Percentiles rank a stretch among this genome's conserved stretches.
phyloP scores from a whole-genome alignment of 2,113 vertebrate species.

The Planiliza haematocheilus region DNA sequence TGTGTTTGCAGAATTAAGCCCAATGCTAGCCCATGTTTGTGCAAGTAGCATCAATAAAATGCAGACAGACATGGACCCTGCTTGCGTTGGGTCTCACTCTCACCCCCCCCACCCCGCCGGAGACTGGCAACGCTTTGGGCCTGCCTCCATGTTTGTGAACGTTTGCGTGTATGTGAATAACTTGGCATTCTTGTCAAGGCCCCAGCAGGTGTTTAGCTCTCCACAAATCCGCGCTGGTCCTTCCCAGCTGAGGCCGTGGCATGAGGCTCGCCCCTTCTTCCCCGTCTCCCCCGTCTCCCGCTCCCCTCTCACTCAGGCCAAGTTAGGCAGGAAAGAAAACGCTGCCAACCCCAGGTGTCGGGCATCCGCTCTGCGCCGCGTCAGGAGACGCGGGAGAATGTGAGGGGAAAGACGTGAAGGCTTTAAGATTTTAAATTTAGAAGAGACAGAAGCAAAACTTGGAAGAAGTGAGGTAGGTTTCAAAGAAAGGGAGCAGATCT shows the following conservation, averaged over 20 bases:
- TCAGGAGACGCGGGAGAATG: conserved; percentile 52
- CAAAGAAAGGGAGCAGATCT: conserved; percentile 2
- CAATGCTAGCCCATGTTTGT: too few species aligned
- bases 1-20: too few species aligned
- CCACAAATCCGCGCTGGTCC: conserved; percentile 27
- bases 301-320: conserved; percentile 7
- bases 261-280: conserved; percentile 5
- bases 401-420: conserved; percentile 37
- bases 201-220: conserved; percentile 44
- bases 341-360: conserved; percentile 49
- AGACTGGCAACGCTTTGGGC: neutral
- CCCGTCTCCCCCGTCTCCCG: neutral
- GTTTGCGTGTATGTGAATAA: neutral
- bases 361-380: conserved; percentile 50
- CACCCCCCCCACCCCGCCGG: neutral
- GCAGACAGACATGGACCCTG: too few species aligned
- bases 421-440: conserved; percentile 34
- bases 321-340: conserved; percentile 32
- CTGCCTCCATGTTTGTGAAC: neutral
- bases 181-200: conserved; percentile 16
- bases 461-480: neutral
- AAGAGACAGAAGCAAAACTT: conserved; percentile 5
- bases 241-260: conserved; percentile 43
- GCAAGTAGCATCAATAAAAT: too few species aligned
- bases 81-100: too few species aligned